phyloP scores from a whole-genome alignment of 2,113 vertebrate species.

The Notothenia coriiceps region DNA sequence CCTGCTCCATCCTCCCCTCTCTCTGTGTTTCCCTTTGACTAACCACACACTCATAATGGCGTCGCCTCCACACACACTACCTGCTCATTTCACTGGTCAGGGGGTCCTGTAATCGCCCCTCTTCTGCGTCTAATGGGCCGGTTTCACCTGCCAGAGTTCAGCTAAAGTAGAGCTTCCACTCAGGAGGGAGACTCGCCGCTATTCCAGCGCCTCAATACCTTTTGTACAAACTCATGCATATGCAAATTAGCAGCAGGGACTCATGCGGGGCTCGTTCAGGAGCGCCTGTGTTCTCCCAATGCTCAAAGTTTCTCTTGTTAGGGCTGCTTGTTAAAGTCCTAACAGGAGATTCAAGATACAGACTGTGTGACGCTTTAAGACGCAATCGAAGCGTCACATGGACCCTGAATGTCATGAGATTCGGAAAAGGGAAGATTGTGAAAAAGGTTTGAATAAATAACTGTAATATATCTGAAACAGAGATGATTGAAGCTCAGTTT shows the following conservation, averaged over 20 bases:
- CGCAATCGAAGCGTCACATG: neutral
- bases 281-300: neutral
- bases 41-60: slow-evolving; percentile 16
- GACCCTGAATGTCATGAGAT: neutral
- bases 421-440: no score
- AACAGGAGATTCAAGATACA: neutral
- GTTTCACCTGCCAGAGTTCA: slow-evolving; percentile 51
- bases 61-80: slow-evolving; percentile 14
- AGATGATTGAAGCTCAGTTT: neutral
- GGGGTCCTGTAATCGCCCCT: slow-evolving; percentile 44
- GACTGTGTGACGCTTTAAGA: neutral
- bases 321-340: slow-evolving; percentile 13
- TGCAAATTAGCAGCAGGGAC: slow-evolving; percentile 49
- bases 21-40: neutral
- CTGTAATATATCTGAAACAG: neutral
- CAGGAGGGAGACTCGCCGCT: slow-evolving; percentile 31
- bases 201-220: slow-evolving; percentile 22
- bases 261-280: slow-evolving; percentile 30
- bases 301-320: slow-evolving; percentile 22
- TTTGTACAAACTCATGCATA: slow-evolving; percentile 53
- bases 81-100: slow-evolving; percentile 32
- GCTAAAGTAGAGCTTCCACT: slow-evolving; percentile 41
- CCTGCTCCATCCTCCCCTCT: fast-evolving
- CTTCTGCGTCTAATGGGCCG: slow-evolving; percentile 40
- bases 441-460: neutral